Conservation (phyloP, 1,140 invertebrate genomes). For the Euwallacea similis region DNA sequence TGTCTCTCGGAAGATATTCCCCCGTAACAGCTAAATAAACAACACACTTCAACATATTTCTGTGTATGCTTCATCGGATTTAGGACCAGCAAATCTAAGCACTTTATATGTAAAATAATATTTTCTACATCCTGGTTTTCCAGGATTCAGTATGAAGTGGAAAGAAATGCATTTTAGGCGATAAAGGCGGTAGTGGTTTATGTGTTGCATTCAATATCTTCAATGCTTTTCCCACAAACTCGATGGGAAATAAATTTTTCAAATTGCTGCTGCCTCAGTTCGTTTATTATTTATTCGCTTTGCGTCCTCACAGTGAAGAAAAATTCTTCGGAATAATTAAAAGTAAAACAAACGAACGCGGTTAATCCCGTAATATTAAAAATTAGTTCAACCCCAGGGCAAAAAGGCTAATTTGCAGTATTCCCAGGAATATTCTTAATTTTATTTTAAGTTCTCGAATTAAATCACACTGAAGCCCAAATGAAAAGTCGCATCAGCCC, state of each 20-base stretch:
- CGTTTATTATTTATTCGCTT: neutral
- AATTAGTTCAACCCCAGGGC: slow-evolving; percentile 13
- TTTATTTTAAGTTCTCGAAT: slow-evolving; percentile 30
- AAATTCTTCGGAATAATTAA: too few relatives aligned
- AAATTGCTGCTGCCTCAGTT: too few relatives aligned
- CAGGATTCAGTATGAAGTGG: slow-evolving; percentile 6
- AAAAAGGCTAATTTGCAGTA: slow-evolving; percentile 20
- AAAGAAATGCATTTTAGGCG: slow-evolving; percentile 24
- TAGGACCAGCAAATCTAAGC: slow-evolving; percentile 17
- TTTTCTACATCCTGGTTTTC: slow-evolving; percentile 21
- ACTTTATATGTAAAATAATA: slow-evolving; percentile 34
- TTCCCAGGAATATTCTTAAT: slow-evolving; percentile 24
- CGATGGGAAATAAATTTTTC: slow-evolving; percentile 2
- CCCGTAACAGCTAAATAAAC: slow-evolving; percentile 23
- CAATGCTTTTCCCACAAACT: neutral
- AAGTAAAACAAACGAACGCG: neutral
- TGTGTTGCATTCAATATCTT: slow-evolving; percentile 13
- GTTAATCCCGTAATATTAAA: slow-evolving; percentile 10
- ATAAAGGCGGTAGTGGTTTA: slow-evolving; percentile 17
- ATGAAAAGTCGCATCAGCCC: slow-evolving; percentile 31
- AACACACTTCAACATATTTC: slow-evolving; percentile 29
- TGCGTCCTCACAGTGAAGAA: too few relatives aligned
- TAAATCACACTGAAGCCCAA: slow-evolving; percentile 28
- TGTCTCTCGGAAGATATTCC: slow-evolving; percentile 7
- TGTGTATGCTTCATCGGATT: slow-evolving; percentile 16